Conservation (phyloP, 2,113 vertebrate species). For the Oryzias curvinotus region DNA sequence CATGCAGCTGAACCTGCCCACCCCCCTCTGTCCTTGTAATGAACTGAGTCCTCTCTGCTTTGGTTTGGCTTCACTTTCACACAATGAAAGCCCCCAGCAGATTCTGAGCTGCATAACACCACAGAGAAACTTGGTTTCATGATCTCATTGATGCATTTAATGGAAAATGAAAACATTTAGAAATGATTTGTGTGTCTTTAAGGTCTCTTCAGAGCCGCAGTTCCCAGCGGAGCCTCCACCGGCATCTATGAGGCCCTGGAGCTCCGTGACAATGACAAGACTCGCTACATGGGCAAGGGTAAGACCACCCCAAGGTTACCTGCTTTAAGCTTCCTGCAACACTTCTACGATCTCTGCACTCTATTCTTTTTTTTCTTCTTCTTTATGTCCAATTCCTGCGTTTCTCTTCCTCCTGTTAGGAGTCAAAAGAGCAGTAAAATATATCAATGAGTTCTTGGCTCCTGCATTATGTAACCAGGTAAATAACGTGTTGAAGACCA, state of each 20-base stretch:
- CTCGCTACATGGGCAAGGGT: slow-evolving; percentile 97
- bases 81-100: too few species aligned
- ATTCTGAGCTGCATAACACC: too few species aligned
- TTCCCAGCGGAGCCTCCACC: slow-evolving; percentile 96
- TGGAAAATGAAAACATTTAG: slow-evolving; percentile 9
- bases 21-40: slow-evolving; percentile 9
- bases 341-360: not conserved
- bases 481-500: slow-evolving; percentile 73
- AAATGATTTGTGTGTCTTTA: slow-evolving; percentile 33
- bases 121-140: not conserved
- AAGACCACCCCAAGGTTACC: not conserved
- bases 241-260: slow-evolving; percentile 98
- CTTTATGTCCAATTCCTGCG: slow-evolving; percentile 22
- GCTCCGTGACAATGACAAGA: slow-evolving; percentile 98
- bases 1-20: slow-evolving; percentile 24
- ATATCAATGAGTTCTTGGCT: slow-evolving; percentile 97
- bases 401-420: slow-evolving; percentile 80
- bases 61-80: too few species aligned
- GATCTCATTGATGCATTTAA: not conserved
- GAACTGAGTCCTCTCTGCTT: too few species aligned
- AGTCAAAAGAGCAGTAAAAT: slow-evolving; percentile 97
- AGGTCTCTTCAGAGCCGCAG: slow-evolving; percentile 97
- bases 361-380: slow-evolving; percentile 24
- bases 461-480: slow-evolving; percentile 98
- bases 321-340: slow-evolving; percentile 3